Conservation (phyloP, 2,888 invertebrate species). For the Coenonympha glycerion region DNA sequence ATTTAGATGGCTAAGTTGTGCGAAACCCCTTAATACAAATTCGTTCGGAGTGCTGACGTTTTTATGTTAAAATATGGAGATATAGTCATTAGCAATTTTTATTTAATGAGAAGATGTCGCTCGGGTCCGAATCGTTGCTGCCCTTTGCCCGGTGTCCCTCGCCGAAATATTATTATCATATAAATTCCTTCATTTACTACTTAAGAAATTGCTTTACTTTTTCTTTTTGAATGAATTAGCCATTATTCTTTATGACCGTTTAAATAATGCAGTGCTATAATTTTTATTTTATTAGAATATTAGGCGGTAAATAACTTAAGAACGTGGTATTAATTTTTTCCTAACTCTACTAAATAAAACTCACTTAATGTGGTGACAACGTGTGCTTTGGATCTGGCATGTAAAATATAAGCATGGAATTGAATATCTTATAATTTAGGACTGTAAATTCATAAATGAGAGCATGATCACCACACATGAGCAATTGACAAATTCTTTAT, state of each 20-base stretch:
- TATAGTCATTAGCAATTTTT: conserved; percentile 67
- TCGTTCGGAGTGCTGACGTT: conserved; percentile 57
- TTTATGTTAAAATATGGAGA: conserved; percentile 73
- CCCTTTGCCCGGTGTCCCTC: conserved; percentile 43
- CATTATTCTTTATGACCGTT: conserved; percentile 1
- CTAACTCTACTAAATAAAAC: background rate
- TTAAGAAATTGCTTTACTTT: conserved; percentile 12
- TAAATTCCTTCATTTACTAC: conserved; percentile 21
- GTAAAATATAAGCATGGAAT: no score
- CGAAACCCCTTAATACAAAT: conserved; percentile 45
- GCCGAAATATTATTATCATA: conserved; percentile 46
- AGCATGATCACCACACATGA: no score
- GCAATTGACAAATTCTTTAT: no score
- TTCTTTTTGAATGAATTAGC: conserved; percentile 3
- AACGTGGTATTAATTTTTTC: background rate
- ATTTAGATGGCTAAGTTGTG: no score
- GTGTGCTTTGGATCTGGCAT: no score
- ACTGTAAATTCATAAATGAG: no score
- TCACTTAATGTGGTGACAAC: no score
- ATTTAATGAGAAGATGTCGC: conserved; percentile 63
- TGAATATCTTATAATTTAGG: no score
- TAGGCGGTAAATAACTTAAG: background rate
- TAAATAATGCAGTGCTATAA: background rate
- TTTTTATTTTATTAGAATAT: background rate
- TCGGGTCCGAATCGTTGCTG: conserved; percentile 40